phyloP scores from a whole-genome alignment of 2,888 invertebrate species.

The Melanostoma mellinum region DNA sequence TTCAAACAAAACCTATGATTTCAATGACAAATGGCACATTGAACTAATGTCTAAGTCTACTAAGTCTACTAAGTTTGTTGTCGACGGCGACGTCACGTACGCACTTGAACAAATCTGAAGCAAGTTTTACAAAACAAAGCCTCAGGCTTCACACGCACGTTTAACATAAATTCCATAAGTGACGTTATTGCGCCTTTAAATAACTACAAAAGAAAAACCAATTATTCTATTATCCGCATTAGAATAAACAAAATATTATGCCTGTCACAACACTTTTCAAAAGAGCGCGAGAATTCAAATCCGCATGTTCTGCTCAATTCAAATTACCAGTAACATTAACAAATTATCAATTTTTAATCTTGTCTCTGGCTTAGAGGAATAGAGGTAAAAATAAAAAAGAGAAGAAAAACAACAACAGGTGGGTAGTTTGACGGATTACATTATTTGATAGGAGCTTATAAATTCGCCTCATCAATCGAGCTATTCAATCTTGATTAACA shows the following conservation, averaged over 20 bases:
- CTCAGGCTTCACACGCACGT: not conserved
- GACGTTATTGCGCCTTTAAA: not conserved
- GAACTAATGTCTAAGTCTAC: too few relatives aligned
- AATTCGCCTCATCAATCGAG: conserved; percentile 46
- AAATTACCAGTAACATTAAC: conserved; percentile 52
- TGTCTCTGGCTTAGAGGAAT: conserved; percentile 13
- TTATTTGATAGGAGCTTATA: conserved; percentile 28
- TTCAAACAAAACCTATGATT: too few relatives aligned
- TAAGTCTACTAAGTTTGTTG: too few relatives aligned
- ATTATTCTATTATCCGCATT: conserved; percentile 1
- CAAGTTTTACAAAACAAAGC: too few relatives aligned
- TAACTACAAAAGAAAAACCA: not conserved
- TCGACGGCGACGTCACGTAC: too few relatives aligned
- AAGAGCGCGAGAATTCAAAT: not conserved
- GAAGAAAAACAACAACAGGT: conserved; percentile 4
- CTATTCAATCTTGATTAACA: conserved; percentile 31
- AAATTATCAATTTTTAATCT: conserved; percentile 47
- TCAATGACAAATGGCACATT: too few relatives aligned
- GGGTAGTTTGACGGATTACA: conserved; percentile 45
- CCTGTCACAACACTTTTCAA: not conserved
- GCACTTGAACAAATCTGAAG: too few relatives aligned
- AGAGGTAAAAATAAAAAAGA: not conserved
- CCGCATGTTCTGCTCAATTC: conserved; percentile 12
- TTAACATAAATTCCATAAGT: not conserved
- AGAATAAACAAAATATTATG: conserved; percentile 18